Base-by-base conservation (phyloP, 2,113 vertebrate species). In the Falco punctatus region DNA sequence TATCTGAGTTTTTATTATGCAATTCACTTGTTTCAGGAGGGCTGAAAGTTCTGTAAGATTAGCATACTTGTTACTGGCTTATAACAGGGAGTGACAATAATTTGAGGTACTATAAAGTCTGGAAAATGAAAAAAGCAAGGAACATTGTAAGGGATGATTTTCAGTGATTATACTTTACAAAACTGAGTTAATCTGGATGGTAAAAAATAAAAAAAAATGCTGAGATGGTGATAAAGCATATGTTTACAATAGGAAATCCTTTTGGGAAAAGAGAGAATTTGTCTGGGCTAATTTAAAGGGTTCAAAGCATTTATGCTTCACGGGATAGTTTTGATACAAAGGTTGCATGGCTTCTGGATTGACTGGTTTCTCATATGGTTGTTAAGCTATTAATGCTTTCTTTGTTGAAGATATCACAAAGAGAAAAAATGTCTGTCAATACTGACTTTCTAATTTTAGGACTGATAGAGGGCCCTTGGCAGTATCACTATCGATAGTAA, bases 161-260 rank as follows among this genome's bases (percentile, higher is more conserved):
- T 61, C 86, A 85, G 84, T 82, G 73, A 82, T 97, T 94, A 72
- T 90, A 51, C 19, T 90, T 97, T 94, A 84, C 46, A 38, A 81
- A 89, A 58, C 52, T 87, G 82, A 87, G 27, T 90, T 94, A 87
- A 87, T 81, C 61, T 57, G 65, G 52, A 79, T 85, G 74, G 51
- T 71, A 93, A 62, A 80, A 81, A 16, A 23, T 64, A 86, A 44
- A 86, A 92, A 92, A 97, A 95, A 90, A 86, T 70, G 35, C 70
- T 75, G 62, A 69, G 35, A 92, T 81, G 90, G 44, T 97, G 85
- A 91, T 94, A 91, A 90, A 96, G 83, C 57, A 24, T 83, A 72
- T 96, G 81, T 97, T 98, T 97, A 90, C 62, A 89, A 35, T 74
- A 97, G 95, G 96, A 97, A 97, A 90, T 96, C 38, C 18, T 9